Base-by-base conservation (phyloP, 1,140 invertebrate genomes). In the Drosophila cardini region DNA sequence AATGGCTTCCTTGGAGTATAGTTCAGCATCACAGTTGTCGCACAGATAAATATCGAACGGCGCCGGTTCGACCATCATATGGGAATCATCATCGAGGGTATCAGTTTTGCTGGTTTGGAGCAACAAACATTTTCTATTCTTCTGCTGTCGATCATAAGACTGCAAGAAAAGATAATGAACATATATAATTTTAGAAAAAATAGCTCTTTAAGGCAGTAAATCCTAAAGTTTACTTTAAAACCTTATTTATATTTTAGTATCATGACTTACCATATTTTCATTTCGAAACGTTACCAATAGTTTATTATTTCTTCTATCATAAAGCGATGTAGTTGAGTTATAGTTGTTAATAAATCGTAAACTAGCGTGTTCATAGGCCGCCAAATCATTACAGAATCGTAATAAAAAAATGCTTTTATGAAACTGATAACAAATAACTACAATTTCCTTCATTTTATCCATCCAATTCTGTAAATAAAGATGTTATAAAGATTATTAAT, bases 271-370 rank as follows among this genome's bases (percentile, higher is more conserved):
- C 93, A 95, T 94, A 80, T 96, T 96, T 82, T 96, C 95, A 92
- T 96, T 96, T 34, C 95, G 93, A 92, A 96, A 96, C 56, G 95
- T 96, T 1, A 96, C 95, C 50, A 96, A 80, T 16, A 96, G 92
- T 71, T 95, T 94, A 64, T 94, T 94, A 53, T 93, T 94, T 45
- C 93, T 93, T 76, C 94, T 94, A 71, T 95, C 94, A 75, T 95
- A 96, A 18, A 96, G 92, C 60, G 95, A 96, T 11, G 95, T 96
- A 1, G 95, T 96, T 16, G 94, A 95, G 78, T 96, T 95, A 78
- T 94, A 94, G 90, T 96, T 96, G 74, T 95, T 95, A 11, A 95
- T 94, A 91, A 95, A 96, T 56, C 94, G 93, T 57, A 96, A 92
- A 67, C 94, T 93, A 26, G 94, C 93, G 2, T 93, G 94, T 16